Base-by-base conservation (phyloP, 2,113 vertebrate genomes). In the Clarias magur region DNA sequence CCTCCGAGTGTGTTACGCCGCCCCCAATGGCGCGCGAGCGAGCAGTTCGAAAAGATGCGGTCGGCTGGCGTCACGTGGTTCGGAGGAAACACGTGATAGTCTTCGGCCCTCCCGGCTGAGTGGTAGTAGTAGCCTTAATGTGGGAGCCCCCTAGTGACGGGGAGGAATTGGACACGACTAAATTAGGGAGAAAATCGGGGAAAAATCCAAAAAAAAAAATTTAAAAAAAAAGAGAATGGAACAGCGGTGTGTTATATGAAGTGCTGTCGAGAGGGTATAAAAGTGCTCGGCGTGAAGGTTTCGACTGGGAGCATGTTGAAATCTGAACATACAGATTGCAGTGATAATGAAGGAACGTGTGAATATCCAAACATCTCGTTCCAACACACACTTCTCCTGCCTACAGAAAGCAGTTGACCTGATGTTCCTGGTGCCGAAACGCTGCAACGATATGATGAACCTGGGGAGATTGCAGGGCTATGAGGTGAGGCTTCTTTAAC, bases 391-490 rank as follows among this genome's bases (percentile, higher is more conserved):
- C 63, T 84, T 86, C 8, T 73, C 1, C 85, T 60, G 38, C 73
- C 68, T 83, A 92, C 92, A 96, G 97, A 96, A 96, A 96, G 95
- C 96, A 0, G 94, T 98, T 84, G 96, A 97, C 80, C 93, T 99
- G 95, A 99, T 99, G 98, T 99, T 97, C 88, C 91, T 99, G 96
- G 98, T 99, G 88, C 98, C 98, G 0, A 99, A 99, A 92, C 97
- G 97, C 89, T 99, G 98, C 93, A 99, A 99, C 75, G 98, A 99
- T 92, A 99, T 99, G 98, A 99, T 99, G 98, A 99, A 98, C 90
- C 94, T 99, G 90, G 98, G 98, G 54, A 96, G 98, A 34, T 95
- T 99, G 89, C 98, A 99, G 93, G 98, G 97, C 92, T 99, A 98
- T 86, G 98, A 99, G 98, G 98, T 99, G 93, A 85, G 27, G n/a